Evolutionary conservation across 1,140 invertebrate species (phyloP).

Genomic region (Nebria ingens): DNA sequence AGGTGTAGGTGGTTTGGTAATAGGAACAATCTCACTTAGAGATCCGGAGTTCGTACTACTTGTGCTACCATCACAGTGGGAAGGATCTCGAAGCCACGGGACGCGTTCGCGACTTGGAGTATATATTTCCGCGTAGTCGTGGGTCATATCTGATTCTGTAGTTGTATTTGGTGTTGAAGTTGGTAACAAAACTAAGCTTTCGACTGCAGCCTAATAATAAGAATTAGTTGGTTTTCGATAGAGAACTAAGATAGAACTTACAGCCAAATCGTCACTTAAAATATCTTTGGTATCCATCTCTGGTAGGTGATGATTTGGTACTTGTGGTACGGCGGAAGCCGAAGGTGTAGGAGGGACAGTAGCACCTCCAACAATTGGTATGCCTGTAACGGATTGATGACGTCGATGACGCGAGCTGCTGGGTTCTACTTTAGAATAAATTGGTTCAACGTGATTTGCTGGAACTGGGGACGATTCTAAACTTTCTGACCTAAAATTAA

Average conservation of each 20-base stretch:
- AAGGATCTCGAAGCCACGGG: constrained; percentile 41
- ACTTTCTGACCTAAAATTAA: constrained; percentile 40
- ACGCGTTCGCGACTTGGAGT: constrained; percentile 75
- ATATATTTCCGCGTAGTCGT: constrained; percentile 89
- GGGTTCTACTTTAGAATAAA: constrained; percentile 11
- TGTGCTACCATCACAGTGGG: constrained; percentile 39
- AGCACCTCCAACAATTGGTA: constrained; percentile 33
- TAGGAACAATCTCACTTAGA: constrained; percentile 24
- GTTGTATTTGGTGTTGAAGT: constrained; percentile 15
- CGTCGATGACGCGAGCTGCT: constrained; percentile 36
- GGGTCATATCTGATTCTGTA: constrained; percentile 58
- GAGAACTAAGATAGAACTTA: too few species aligned
- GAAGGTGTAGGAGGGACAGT: too few species aligned
- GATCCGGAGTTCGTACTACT: constrained; percentile 33
- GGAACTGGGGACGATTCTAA: constrained; percentile 45
- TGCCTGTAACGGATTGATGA: constrained; percentile 38
- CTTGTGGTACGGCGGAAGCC: too few species aligned
- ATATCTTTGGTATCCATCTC: constrained; percentile 17
- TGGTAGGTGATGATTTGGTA: background rate
- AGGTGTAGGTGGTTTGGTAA: constrained; percentile 69
- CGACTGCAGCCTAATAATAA: constrained; percentile 33
- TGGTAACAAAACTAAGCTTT: constrained; percentile 37
- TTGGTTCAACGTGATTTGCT: constrained; percentile 8
- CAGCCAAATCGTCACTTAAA: constrained; percentile 40
- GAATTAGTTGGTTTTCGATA: too few species aligned